phyloP scores from a whole-genome alignment of 2,888 invertebrate genomes.

The Amblyjoppa proteus region DNA sequence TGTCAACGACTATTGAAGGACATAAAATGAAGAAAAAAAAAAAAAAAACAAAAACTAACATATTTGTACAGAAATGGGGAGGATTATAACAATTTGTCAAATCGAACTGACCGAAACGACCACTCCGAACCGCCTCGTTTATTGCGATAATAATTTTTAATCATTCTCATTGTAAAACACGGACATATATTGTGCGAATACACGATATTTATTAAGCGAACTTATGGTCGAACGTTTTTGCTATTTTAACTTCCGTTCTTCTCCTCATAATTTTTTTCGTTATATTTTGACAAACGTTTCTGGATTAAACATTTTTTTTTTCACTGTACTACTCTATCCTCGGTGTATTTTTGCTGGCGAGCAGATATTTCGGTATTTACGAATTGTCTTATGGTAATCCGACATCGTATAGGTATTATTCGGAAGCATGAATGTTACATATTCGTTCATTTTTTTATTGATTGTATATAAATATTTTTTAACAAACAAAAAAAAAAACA shows the following conservation, averaged over 20 bases:
- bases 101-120: constrained; percentile 63
- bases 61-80: constrained; percentile 57
- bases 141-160: constrained; percentile 65
- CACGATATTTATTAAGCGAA: constrained; percentile 67
- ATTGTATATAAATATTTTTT: constrained; percentile 54
- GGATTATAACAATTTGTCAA: constrained; percentile 61
- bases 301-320: background rate
- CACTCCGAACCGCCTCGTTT: constrained; percentile 59
- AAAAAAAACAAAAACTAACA: background rate
- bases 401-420: constrained; percentile 43
- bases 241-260: constrained; percentile 30
- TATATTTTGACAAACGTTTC: background rate
- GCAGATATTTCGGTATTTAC: constrained; percentile 33
- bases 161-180: constrained; percentile 66
- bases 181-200: constrained; percentile 64
- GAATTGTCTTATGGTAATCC: constrained; percentile 10
- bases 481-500: constrained; percentile 35
- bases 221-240: constrained; percentile 50
- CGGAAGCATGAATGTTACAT: constrained; percentile 44
- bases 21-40: constrained; percentile 23
- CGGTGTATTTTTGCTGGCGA: constrained; percentile 30
- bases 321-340: constrained; percentile 1
- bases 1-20: constrained; percentile 40
- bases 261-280: background rate
- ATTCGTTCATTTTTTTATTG: constrained; percentile 49